Evolutionary conservation across 2,113 vertebrate species (phyloP).

Genomic region (Catagonus wagneri): DNA sequence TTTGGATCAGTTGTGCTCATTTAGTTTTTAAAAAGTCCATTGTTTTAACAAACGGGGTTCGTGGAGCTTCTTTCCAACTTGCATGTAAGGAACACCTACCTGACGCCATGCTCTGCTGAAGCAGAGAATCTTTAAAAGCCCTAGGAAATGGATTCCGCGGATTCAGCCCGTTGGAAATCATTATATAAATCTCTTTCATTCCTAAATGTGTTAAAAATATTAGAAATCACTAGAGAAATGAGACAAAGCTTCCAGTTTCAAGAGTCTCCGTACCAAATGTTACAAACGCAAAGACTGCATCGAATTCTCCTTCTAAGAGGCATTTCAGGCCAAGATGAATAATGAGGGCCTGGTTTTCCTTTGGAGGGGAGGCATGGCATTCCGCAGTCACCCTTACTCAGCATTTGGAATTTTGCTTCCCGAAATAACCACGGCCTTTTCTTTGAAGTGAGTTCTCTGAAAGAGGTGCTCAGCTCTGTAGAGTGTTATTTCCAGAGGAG

Average conservation of each 20-base stretch:
- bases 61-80: slow-evolving; percentile 59
- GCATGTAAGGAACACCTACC: slow-evolving; percentile 67
- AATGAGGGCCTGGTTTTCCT: fast-evolving
- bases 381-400: neutral
- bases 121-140: slow-evolving; percentile 48
- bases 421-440: slow-evolving; percentile 40
- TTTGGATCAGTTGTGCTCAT: slow-evolving; percentile 50
- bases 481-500: neutral
- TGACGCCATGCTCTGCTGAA: slow-evolving; percentile 66
- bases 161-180: slow-evolving; percentile 78
- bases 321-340: neutral
- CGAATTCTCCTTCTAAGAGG: slow-evolving; percentile 49
- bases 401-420: neutral
- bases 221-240: slow-evolving; percentile 67
- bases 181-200: slow-evolving; percentile 79
- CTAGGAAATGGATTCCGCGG: slow-evolving; percentile 76
- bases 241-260: slow-evolving; percentile 67
- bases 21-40: slow-evolving; percentile 72
- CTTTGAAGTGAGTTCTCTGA: slow-evolving; percentile 45
- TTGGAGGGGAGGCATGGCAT: fast-evolving
- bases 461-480: slow-evolving; percentile 1
- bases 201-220: slow-evolving; percentile 37
- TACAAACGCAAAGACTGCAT: neutral
- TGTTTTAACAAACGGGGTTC: slow-evolving; percentile 62
- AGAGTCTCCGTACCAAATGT: slow-evolving; percentile 36